phyloP scores from a whole-genome alignment of 2,888 invertebrate species.

The Salticus scenicus region DNA sequence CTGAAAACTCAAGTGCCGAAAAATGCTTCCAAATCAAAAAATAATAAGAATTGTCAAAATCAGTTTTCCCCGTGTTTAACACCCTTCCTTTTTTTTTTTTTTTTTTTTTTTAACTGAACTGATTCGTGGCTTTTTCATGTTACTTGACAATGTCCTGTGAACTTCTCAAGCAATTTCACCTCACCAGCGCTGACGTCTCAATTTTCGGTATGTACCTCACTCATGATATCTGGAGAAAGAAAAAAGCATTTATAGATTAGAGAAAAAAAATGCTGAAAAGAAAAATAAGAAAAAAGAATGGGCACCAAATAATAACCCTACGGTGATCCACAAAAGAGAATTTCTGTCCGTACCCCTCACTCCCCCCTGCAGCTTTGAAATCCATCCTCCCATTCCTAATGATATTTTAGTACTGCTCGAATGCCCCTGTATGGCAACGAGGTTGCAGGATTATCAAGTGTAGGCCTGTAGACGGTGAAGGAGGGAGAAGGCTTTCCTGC shows the following conservation, averaged over 20 bases:
- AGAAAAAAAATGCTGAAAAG: not conserved
- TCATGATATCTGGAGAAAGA: not conserved
- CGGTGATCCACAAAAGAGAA: slow-evolving; percentile 3
- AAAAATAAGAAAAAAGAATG: not conserved
- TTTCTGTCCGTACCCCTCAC: not conserved
- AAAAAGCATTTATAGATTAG: not conserved
- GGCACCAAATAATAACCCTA: slow-evolving; percentile 8
- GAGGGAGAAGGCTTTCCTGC: slow-evolving; percentile 3
- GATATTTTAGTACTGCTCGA: slow-evolving; percentile 56
- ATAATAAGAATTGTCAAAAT: no score
- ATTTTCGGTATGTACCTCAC: not conserved
- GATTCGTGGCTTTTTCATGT: no score
- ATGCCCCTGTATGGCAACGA: slow-evolving; percentile 44
- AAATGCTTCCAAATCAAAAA: no score
- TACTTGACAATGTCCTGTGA: no score
- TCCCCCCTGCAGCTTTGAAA: slow-evolving; percentile 22
- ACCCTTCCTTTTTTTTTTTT: no score
- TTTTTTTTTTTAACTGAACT: no score
- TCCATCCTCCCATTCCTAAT: slow-evolving; percentile 64
- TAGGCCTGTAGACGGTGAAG: slow-evolving; percentile 25
- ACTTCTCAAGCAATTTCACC: no score
- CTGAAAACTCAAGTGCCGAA: no score
- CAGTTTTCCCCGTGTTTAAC: no score
- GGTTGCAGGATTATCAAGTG: slow-evolving; percentile 64
- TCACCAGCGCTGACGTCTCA: not conserved